Evolutionary conservation across 30 jellyfish, hydroid and myxozoan genomes (phyloP).

Genomic region (Turritopsis dohrnii): DNA sequence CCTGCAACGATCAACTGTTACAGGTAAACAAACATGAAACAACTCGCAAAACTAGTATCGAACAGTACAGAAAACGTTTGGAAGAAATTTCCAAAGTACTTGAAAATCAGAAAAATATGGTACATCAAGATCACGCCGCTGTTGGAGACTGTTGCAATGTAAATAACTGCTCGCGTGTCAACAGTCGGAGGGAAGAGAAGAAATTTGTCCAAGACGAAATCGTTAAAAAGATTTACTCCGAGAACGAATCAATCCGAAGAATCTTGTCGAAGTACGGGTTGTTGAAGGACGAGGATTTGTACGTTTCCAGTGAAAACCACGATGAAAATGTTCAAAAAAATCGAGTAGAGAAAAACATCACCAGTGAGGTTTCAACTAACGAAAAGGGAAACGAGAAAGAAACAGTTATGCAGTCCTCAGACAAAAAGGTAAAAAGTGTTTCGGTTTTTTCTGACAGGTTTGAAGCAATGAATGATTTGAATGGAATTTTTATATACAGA

Average conservation of each 20-base stretch:
- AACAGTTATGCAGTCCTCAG: not conserved
- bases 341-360: not conserved
- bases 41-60: constrained; percentile 12
- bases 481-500: not conserved
- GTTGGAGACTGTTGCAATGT: not conserved
- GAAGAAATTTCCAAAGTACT: constrained; percentile 18
- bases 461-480: not conserved
- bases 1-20: not conserved
- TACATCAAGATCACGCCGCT: not conserved
- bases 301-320: not conserved
- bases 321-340: not conserved
- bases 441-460: not conserved
- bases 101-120: constrained; percentile 6
- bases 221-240: not conserved
- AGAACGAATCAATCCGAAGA: not conserved
- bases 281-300: constrained; percentile 9
- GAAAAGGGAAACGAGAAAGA: not conserved
- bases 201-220: not conserved
- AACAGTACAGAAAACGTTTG: constrained; percentile 11
- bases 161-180: not conserved
- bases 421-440: not conserved
- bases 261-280: constrained; percentile 17
- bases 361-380: not conserved
- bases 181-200: not conserved
- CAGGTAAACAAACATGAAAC: not conserved